Base-by-base conservation (phyloP, 2,888 invertebrate species). In the Platypus cylindrus region DNA sequence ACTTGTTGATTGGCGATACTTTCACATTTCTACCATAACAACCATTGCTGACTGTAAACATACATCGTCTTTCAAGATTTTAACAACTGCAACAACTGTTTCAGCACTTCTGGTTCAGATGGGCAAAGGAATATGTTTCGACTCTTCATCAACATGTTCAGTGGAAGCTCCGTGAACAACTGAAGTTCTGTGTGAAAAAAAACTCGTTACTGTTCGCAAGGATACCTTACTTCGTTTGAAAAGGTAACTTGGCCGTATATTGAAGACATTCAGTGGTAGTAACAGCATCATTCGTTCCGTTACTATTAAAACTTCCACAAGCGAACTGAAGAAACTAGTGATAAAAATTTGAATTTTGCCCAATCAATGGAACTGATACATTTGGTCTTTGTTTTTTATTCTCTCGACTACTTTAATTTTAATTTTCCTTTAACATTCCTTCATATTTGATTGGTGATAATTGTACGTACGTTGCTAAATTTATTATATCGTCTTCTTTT, bases 111-210 rank as follows among this genome's bases (percentile, higher is more conserved):
- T 35, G 35, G 35, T 4, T 12, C 1, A 14, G 35, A 8, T 35
- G 30, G 30, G 12, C 30, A 14, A 35, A 35, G 14, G 34, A 35
- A 20, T 36, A 36, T 15, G 27, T 36, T n/a, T 36, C 31, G 1
- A 29, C 13, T 26, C 22, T 36, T 15, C 35, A 35, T 11, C 11
- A 23, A 24, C 13, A 18, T n/a, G 24, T 24, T 1, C 29, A 35
- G 16, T 35, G 35, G 35, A 35, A 30, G n/a, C n/a, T n/a, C n/a
- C n/a, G n/a, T n/a, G n/a, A n/a, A n/a, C n/a, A n/a, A n/a, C n/a
- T n/a, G n/a, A n/a, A n/a, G n/a, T n/a, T n/a, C n/a, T n/a, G n/a
- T n/a, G n/a, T n/a, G n/a, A n/a, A n/a, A n/a, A n/a, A n/a, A n/a
- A n/a, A n/a, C n/a, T n/a, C n/a, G n/a, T n/a, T n/a, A n/a, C n/a